Percentiles rank a stretch among this genome's conserved stretches.
Evolutionary conservation across 2,113 vertebrate genomes (phyloP).

Genomic region (Genyomyrus donnyi): DNA sequence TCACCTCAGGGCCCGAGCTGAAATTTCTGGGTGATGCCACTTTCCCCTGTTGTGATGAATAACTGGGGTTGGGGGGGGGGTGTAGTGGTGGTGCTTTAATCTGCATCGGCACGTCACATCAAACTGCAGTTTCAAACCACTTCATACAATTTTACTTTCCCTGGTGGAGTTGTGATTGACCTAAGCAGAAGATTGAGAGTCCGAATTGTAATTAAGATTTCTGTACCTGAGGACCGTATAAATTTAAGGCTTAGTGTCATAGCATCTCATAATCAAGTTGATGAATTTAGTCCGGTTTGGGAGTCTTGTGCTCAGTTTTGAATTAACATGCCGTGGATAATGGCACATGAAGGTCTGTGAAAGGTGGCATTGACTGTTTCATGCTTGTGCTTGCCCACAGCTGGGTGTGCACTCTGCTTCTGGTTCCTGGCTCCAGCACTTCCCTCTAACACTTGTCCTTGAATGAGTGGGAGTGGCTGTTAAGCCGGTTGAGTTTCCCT

Average conservation of each 20-base stretch:
- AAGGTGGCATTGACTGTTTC: conserved; percentile 1
- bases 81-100: neutral
- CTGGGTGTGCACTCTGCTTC: neutral
- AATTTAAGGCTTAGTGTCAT: neutral
- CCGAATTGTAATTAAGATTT: neutral
- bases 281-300: neutral
- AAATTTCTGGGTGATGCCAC: neutral
- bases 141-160: neutral
- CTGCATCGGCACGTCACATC: neutral
- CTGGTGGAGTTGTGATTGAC: neutral
- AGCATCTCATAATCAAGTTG: neutral
- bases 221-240: neutral
- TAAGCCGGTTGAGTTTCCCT: neutral
- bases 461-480: neutral
- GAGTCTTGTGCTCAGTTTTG: neutral
- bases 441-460: neutral
- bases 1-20: neutral
- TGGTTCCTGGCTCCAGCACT: neutral
- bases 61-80: too few species aligned
- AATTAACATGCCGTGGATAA: neutral
- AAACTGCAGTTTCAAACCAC: neutral
- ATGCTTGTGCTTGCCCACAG: neutral
- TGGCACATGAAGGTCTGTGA: neutral
- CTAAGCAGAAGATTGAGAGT: neutral
- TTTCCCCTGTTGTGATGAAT: neutral